phyloP scores from a whole-genome alignment of 2,888 invertebrate species.

The Nasonia oneida region DNA sequence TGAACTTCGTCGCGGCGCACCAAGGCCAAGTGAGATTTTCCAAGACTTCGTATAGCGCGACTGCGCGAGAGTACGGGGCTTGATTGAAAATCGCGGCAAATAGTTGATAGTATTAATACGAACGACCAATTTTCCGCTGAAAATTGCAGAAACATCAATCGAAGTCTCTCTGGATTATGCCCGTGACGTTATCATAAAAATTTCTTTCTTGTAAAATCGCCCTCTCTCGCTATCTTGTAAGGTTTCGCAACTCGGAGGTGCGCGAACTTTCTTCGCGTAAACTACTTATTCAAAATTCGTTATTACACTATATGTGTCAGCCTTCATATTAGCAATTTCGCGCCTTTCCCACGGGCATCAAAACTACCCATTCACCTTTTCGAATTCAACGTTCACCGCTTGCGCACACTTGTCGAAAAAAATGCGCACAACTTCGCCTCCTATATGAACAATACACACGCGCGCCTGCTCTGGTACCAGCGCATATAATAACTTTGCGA shows the following conservation, averaged over 20 bases:
- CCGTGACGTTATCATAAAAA: too few relatives aligned
- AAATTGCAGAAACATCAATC: too few relatives aligned
- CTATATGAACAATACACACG: background rate
- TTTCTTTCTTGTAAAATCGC: background rate
- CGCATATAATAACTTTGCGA: constrained; percentile 30
- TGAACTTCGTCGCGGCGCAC: constrained; percentile 4
- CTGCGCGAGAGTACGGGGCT: background rate
- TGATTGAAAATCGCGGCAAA: background rate
- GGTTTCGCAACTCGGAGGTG: background rate
- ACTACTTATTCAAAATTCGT: background rate
- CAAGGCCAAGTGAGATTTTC: constrained; percentile 23
- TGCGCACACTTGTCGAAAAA: background rate
- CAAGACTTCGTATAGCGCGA: constrained; percentile 36
- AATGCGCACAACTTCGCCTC: background rate
- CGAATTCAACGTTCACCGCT: background rate
- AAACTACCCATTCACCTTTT: background rate
- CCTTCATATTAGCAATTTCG: background rate
- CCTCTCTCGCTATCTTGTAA: background rate
- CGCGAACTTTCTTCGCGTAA: background rate
- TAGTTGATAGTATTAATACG: too few relatives aligned
- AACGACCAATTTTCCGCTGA: too few relatives aligned
- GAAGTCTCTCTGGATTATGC: too few relatives aligned
- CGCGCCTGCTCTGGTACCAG: background rate
- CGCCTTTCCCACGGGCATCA: background rate
- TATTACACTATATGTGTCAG: background rate